These are phyloP conservation scores for Anas platyrhynchos DNA, from an alignment of 2,113 vertebrate genomes.

Conservation along the genomic window DNA sequence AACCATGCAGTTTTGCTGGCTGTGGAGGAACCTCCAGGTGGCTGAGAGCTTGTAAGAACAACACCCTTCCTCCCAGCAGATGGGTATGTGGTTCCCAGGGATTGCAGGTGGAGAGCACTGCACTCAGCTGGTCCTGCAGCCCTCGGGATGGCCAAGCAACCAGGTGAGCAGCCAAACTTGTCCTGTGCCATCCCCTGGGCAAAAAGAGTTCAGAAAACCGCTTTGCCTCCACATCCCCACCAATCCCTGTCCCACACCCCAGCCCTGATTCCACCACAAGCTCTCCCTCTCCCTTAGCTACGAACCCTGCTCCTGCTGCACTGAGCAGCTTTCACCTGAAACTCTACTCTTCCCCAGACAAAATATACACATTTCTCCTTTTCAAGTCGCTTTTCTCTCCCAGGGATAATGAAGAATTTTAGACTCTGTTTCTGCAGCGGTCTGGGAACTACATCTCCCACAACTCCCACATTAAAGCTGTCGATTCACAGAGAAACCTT, in stretches of 20 bases:
- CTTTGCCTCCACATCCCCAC: not conserved
- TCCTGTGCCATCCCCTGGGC: not conserved
- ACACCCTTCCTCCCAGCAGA: not conserved
- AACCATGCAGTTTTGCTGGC: not conserved
- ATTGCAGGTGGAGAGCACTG: not conserved
- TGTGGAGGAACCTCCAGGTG: not conserved
- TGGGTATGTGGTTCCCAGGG: not conserved
- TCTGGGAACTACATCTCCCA: not conserved
- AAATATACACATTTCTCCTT: not conserved
- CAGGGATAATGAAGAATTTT: not conserved
- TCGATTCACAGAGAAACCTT: not conserved
- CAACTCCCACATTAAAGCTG: not conserved
- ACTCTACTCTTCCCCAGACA: not conserved
- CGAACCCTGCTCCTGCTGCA: not conserved
- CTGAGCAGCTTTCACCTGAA: not conserved
- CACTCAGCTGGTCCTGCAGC: not conserved
- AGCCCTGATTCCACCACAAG: fast-evolving
- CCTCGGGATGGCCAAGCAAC: not conserved
- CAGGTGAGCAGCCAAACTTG: not conserved
- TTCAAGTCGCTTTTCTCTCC: not conserved
- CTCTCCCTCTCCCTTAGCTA: not conserved
- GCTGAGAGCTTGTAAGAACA: not conserved
- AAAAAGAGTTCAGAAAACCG: not conserved
- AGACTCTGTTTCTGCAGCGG: not conserved
- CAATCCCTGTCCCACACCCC: not conserved